Conservation (phyloP, 2,797 vertebrate genomes). For the Pempheris klunzingeri region DNA sequence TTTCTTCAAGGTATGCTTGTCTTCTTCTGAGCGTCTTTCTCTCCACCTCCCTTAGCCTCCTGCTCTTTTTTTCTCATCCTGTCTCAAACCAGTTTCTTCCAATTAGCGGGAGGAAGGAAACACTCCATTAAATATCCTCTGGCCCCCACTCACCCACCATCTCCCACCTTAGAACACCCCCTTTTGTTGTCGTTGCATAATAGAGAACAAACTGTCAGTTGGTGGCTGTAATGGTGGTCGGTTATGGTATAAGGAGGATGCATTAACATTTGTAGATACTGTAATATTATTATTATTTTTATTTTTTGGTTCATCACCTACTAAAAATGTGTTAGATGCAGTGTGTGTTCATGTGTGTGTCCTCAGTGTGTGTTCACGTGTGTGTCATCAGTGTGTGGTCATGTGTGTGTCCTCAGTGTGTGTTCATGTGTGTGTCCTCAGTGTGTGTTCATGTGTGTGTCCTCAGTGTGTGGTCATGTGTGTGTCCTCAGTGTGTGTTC, state of each 20-base stretch:
- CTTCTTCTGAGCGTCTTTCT: background rate
- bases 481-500: background rate
- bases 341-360: conserved; percentile 1
- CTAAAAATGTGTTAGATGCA: conserved; percentile 12
- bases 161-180: background rate
- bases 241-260: conserved; percentile 12
- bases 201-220: conserved; percentile 31
- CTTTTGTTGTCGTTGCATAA: conserved; percentile 41
- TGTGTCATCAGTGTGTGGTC: background rate
- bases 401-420: no score
- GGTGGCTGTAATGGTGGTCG: conserved; percentile 8
- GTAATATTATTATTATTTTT: background rate
- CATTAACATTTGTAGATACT: conserved; percentile 20
- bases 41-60: background rate
- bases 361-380: no score
- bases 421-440: background rate
- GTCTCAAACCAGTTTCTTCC: conserved; percentile 34
- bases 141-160: background rate
- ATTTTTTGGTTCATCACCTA: conserved; percentile 12
- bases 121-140: conserved; percentile 50
- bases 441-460: no score
- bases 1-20: background rate
- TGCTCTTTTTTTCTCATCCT: conserved; percentile 2
- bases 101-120: conserved; percentile 50
- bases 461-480: background rate